A percentile compares a stretch with the other conserved stretches of the same genome.
These are phyloP conservation scores for Phanerotoma sp. DNA, from an alignment of 2,888 invertebrate species.

Conservation along the genomic window DNA sequence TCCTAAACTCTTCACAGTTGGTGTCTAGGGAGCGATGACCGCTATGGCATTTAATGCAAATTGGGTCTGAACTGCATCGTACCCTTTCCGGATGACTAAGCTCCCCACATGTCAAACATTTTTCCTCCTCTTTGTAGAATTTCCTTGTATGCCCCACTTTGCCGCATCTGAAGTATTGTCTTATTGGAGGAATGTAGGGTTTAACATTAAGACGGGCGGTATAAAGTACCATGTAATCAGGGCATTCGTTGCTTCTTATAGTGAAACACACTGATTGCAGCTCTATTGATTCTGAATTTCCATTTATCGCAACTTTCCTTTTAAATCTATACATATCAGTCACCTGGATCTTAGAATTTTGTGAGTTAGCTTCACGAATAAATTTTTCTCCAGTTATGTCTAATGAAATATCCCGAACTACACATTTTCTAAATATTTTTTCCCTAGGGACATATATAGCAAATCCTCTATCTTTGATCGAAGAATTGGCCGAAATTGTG, in stretches of 20 bases:
- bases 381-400: not conserved
- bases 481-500: not conserved
- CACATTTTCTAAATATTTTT: not conserved
- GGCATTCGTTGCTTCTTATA: not conserved
- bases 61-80: no score
- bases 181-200: not conserved
- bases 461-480: not conserved
- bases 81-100: not conserved
- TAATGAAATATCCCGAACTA: not conserved
- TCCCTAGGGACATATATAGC: not conserved
- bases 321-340: not conserved
- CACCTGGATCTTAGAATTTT: not conserved
- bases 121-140: constrained; percentile 40
- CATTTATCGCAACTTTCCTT: not conserved
- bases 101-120: not conserved
- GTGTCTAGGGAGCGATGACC: constrained; percentile 10
- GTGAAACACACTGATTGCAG: not conserved
- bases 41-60: not conserved
- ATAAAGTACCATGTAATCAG: not conserved
- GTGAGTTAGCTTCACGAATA: not conserved
- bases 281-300: not conserved
- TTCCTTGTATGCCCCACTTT: constrained; percentile 49
- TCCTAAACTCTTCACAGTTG: not conserved
- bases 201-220: not conserved
- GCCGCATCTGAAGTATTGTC: constrained; percentile 39